A percentile compares a stretch with the other conserved stretches of the same genome.
Evolutionary conservation across 2,888 invertebrate species (phyloP).

Genomic region (Spisula subtruncata): DNA sequence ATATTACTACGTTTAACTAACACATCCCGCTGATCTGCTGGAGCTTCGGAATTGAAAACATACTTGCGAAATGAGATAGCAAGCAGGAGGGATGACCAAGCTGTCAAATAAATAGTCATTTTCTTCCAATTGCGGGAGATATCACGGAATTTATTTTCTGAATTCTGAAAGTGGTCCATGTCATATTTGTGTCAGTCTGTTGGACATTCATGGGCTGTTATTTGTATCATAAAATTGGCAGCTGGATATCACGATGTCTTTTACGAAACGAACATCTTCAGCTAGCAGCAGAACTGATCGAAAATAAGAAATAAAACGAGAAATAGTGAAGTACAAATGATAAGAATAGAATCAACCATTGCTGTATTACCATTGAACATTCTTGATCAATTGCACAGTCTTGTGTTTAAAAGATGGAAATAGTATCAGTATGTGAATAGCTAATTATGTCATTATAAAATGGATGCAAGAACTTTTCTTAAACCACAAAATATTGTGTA

Average conservation of each 20-base stretch:
- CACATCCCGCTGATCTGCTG: not conserved
- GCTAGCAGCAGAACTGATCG: not conserved
- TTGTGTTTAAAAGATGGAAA: no score
- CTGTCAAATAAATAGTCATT: conserved; percentile 24
- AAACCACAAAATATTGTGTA: no score
- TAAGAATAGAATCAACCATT: no score
- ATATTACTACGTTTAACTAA: conserved; percentile 7
- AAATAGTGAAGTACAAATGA: no score
- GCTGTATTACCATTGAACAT: no score
- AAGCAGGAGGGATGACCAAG: not conserved
- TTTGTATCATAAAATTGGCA: not conserved
- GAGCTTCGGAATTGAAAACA: not conserved
- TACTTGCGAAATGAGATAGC: conserved; percentile 16
- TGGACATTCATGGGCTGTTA: conserved; percentile 21
- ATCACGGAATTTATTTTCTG: conserved; percentile 2
- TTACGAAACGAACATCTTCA: not conserved
- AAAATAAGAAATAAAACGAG: not conserved
- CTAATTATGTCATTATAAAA: no score
- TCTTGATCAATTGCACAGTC: no score
- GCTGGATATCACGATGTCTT: not conserved
- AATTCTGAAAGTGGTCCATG: not conserved
- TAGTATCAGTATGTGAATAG: no score
- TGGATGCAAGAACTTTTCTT: no score
- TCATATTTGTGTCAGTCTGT: not conserved
- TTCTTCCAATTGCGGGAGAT: not conserved